A percentile compares a stretch with the other conserved stretches of the same genome.
Conservation (phyloP, 2,113 vertebrate genomes). For the Dendrocopos noguchii region DNA sequence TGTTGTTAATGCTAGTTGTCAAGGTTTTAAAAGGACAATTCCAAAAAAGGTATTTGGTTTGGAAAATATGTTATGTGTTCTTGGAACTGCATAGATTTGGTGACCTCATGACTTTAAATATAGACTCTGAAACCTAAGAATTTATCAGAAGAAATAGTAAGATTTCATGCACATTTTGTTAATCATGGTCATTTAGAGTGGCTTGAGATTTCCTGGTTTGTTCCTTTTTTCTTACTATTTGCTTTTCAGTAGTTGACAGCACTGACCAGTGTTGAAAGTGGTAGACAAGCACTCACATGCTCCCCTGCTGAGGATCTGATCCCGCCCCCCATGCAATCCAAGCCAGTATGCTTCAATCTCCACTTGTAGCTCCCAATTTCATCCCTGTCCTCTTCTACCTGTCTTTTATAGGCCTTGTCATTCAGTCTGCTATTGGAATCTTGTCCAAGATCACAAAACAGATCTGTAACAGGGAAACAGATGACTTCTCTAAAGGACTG, state of each 20-base stretch:
- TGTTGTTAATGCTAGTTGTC: conserved; percentile 37
- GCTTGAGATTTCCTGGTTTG: not conserved
- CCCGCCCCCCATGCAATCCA: not conserved
- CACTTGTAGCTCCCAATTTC: not conserved
- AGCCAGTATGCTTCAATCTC: not conserved
- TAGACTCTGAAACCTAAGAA: conserved; percentile 12
- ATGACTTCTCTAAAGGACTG: not conserved
- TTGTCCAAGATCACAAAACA: not conserved
- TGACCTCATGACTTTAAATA: conserved; percentile 62
- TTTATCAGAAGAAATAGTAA: conserved; percentile 3
- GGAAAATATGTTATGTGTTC: conserved; percentile 56
- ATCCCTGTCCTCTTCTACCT: not conserved
- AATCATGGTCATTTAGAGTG: not conserved
- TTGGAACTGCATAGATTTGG: conserved; percentile 47
- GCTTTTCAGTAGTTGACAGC: not conserved
- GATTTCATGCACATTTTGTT: conserved; percentile 16
- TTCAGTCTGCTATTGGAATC: not conserved
- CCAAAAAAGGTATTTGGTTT: conserved; percentile 65
- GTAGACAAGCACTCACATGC: not conserved
- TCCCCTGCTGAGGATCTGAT: not conserved
- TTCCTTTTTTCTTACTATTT: not conserved
- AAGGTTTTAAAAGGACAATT: conserved; percentile 29
- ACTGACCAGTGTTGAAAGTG: not conserved
- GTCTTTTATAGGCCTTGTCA: not conserved
- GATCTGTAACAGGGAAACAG: not conserved